Base-by-base conservation (phyloP, 2,113 vertebrate species). In the Phalacrocorax aristotelis region DNA sequence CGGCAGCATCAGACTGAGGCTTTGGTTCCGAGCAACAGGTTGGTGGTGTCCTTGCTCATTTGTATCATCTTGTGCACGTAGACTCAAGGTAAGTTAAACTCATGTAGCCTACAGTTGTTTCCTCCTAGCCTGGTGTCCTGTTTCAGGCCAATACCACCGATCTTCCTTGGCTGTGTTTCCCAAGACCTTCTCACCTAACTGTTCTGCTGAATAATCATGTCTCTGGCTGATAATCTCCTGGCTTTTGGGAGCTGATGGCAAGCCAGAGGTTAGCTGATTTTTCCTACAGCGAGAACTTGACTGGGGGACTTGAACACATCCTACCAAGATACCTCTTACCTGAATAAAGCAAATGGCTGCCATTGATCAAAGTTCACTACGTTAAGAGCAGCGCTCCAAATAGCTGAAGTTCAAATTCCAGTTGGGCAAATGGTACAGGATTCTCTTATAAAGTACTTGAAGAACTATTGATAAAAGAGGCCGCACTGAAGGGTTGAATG, bases 201-300 rank as follows among this genome's bases (percentile, higher is more conserved):
- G 0, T 65, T 84, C 55, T 51, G 29, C 22, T 74, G 52, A 29
- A 57, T 85, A 70, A 46, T 15, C 0, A 0, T 30, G 19, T 72
- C 93, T 83, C 10, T 29, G 46, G 75, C 2, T 49, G 16, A 60
- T 26, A 12, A 5, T 72, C 2, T 83, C 15, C 22, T 30, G 40
- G 20, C 32, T 70, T 78, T 44, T 30, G 34, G 26, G 17, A 77
- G 58, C n/a, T 60, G 58, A 22, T n/a, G 68, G 25, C 11, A 60
- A 70, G 19, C 69, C 54, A 29, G 49, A 69, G 17, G 49, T 40
- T 36, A 87, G 11, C 74, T 66, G 77, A 29, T 60, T 40, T 16
- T 72, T 87, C 20, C 62, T 86, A 7, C 8, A 1, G 14, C 5
- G 13, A 29, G 42, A 68, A 15, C 27, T 22, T 58, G 61, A 7